Conservation (phyloP, 2,888 invertebrate genomes). For the Diachrysia chrysitis region DNA sequence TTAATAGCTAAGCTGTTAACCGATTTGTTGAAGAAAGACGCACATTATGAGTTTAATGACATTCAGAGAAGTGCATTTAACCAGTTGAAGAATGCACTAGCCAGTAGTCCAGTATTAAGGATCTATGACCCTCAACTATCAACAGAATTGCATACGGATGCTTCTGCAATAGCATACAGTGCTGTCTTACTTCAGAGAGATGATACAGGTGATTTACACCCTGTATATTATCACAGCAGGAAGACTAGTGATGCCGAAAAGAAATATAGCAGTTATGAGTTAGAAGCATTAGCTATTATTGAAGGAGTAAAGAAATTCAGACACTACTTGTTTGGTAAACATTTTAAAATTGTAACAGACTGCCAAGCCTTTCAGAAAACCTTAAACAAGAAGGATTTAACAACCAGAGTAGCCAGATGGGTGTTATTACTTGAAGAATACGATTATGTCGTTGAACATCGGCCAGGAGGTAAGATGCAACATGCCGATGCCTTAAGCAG, state of each 20-base stretch:
- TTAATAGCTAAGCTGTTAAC: slow-evolving; percentile 37
- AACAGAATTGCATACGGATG: slow-evolving; percentile 18
- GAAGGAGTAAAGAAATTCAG: slow-evolving; percentile 56
- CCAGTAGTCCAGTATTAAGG: slow-evolving; percentile 9
- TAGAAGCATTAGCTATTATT: slow-evolving; percentile 55
- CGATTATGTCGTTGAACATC: slow-evolving; percentile 41
- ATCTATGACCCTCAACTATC: slow-evolving; percentile 5
- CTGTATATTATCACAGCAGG: slow-evolving; percentile 46
- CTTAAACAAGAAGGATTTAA: slow-evolving; percentile 55
- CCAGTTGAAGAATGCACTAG: no score
- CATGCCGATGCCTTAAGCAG: slow-evolving; percentile 62
- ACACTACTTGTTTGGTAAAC: slow-evolving; percentile 52
- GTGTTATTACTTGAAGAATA: slow-evolving; percentile 35
- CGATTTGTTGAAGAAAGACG: background rate
- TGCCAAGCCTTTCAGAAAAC: slow-evolving; percentile 55
- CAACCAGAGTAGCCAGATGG: slow-evolving; percentile 49
- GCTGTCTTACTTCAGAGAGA: slow-evolving; percentile 49
- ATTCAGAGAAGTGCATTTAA: background rate
- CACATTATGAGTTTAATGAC: background rate
- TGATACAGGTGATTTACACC: slow-evolving; percentile 36
- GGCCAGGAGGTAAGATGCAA: slow-evolving; percentile 49
- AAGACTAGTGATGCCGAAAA: slow-evolving; percentile 43
- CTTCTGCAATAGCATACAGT: slow-evolving; percentile 22
- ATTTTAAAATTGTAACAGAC: slow-evolving; percentile 58
- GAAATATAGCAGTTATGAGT: slow-evolving; percentile 55